Percentiles rank a stretch among this genome's conserved stretches.
Conservation (phyloP, 2,113 vertebrate species). For the Microtus oregoni region DNA sequence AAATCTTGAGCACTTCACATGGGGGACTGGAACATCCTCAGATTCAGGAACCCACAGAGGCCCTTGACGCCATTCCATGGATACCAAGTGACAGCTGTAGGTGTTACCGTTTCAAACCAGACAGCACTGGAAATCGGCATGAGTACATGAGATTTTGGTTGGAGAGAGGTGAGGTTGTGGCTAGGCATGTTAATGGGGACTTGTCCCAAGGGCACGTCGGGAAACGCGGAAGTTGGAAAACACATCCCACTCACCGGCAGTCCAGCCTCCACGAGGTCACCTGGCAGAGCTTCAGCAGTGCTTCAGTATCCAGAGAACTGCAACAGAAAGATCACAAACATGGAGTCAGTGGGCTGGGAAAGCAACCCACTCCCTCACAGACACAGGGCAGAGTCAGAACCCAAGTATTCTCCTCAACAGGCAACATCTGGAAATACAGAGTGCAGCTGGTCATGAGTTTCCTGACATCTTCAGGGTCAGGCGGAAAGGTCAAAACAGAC, state of each 20-base stretch:
- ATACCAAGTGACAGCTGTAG: background rate
- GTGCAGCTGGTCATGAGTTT: background rate
- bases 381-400: background rate
- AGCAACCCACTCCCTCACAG: background rate
- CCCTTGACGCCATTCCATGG: background rate
- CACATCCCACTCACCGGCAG: conserved; percentile 9
- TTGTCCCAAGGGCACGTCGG: fast-evolving
- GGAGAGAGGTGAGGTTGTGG: background rate
- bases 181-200: fast-evolving
- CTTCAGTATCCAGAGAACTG: background rate
- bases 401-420: background rate
- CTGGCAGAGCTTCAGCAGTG: background rate
- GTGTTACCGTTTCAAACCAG: background rate
- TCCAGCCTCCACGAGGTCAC: background rate
- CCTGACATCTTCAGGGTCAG: background rate
- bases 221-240: fast-evolving
- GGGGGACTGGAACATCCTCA: fast-evolving
- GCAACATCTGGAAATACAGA: background rate
- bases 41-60: background rate
- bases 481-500: background rate
- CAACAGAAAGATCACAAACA: background rate
- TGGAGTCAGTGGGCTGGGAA: background rate
- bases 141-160: background rate
- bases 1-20: background rate
- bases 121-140: background rate